Percentiles rank a stretch among this genome's conserved stretches.
Evolutionary conservation across 2,888 invertebrate genomes (phyloP).

Genomic region (Falcaria lacertinaria): DNA sequence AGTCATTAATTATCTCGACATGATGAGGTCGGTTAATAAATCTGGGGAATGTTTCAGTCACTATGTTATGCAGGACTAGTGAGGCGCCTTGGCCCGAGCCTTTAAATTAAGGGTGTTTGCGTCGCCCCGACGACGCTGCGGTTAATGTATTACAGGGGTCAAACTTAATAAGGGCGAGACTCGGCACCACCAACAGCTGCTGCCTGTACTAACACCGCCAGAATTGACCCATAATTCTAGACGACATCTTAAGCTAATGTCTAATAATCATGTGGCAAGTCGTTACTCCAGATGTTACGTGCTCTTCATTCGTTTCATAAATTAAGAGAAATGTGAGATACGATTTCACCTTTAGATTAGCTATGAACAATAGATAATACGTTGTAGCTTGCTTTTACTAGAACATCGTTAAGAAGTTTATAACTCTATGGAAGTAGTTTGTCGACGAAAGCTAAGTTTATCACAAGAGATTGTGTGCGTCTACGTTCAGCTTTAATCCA

Average conservation of each 20-base stretch:
- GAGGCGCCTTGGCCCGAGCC: conserved; percentile 26
- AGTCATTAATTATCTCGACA: conserved; percentile 35
- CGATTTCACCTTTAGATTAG: neutral
- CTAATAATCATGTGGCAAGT: conserved; percentile 29
- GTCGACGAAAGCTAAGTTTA: neutral
- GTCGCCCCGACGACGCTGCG: conserved; percentile 25
- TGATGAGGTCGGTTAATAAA: conserved; percentile 39
- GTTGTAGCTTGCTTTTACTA: too few relatives aligned
- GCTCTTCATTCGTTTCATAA: conserved; percentile 3
- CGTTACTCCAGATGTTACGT: conserved; percentile 11
- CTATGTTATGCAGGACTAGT: conserved; percentile 49
- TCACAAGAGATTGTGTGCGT: neutral
- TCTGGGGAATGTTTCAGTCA: conserved; percentile 40
- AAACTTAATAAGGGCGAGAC: conserved; percentile 45
- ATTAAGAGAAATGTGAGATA: too few relatives aligned
- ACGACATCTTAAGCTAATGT: conserved; percentile 37
- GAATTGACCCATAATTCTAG: conserved; percentile 43
- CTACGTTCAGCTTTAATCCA: neutral
- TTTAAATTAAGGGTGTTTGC: conserved; percentile 47
- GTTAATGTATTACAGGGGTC: conserved; percentile 44
- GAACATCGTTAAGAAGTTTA: neutral
- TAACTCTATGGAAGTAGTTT: neutral
- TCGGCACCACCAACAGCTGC: conserved; percentile 30
- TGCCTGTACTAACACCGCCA: conserved; percentile 21
- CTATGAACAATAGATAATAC: neutral